phyloP scores from a whole-genome alignment of 2,888 invertebrate genomes.

The Spisula solida region DNA sequence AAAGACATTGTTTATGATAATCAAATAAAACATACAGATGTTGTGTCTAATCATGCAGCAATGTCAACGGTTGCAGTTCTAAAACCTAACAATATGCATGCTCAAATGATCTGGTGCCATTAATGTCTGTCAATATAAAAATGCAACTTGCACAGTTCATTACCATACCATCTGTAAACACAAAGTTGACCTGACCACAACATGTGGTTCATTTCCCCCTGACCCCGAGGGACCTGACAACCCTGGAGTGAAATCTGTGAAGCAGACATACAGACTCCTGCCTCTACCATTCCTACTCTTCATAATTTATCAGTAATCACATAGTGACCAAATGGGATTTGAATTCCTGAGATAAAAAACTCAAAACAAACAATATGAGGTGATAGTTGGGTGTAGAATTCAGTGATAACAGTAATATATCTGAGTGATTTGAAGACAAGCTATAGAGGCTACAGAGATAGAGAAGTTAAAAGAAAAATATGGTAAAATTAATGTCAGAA shows the following conservation, averaged over 20 bases:
- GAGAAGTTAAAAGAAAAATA: constrained; percentile 1
- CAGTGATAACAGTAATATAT: not conserved
- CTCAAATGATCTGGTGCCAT: not conserved
- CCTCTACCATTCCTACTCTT: not conserved
- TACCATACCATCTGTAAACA: constrained; percentile 1
- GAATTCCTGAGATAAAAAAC: constrained; percentile 26
- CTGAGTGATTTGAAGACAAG: constrained; percentile 23
- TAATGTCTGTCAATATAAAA: not conserved
- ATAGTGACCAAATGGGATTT: constrained; percentile 25
- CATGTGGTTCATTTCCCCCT: constrained; percentile 18
- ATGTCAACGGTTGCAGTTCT: not conserved
- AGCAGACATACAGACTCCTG: constrained; percentile 13
- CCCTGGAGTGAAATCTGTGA: not conserved
- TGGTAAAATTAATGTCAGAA: not conserved
- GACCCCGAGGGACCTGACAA: not conserved
- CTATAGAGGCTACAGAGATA: constrained; percentile 13
- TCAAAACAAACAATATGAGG: constrained; percentile 25
- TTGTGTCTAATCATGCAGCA: not conserved
- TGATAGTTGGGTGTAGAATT: not conserved
- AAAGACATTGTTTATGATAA: not conserved
- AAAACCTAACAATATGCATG: not conserved
- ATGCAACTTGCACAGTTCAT: not conserved
- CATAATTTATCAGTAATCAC: constrained; percentile 23
- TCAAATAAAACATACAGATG: not conserved
- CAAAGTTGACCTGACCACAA: constrained; percentile 21